These are phyloP conservation scores for Wasmannia auropunctata DNA, from an alignment of 1,140 invertebrate species.

Conservation along the genomic window DNA sequence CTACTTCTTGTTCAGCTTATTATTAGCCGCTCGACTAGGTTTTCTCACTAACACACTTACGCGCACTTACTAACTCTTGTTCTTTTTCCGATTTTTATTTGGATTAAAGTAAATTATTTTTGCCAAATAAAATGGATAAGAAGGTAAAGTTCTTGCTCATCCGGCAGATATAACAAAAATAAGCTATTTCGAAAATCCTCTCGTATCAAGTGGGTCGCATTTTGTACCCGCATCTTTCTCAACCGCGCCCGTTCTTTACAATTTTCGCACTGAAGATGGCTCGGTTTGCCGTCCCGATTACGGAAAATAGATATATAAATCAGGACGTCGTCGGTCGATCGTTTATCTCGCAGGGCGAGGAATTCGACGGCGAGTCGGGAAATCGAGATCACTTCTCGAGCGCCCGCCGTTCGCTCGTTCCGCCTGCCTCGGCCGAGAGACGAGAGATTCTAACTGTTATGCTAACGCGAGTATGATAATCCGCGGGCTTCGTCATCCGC, in stretches of 20 bases:
- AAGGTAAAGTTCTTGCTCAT: background rate
- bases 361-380: background rate
- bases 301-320: constrained; percentile 41
- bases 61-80: background rate
- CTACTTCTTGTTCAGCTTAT: background rate
- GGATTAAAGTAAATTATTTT: background rate
- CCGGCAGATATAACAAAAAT: background rate
- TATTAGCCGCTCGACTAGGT: background rate
- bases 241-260: background rate
- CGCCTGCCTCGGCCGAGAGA: background rate
- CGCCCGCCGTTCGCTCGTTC: background rate
- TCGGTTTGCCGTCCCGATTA: constrained; percentile 16
- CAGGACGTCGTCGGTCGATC: constrained; percentile 12
- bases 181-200: background rate
- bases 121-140: background rate
- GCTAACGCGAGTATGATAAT: constrained; percentile 58
- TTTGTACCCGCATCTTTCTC: constrained; percentile 14
- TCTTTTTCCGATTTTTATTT: background rate
- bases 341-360: constrained; percentile 5
- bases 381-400: constrained; percentile 18
- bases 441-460: constrained; percentile 56
- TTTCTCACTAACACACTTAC: background rate
- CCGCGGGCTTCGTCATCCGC: constrained; percentile 4
- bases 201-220: background rate
- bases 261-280: background rate